These are phyloP conservation scores for Paracyclopina nana DNA, from an alignment of 1,140 invertebrate species.

Conservation along the genomic window DNA sequence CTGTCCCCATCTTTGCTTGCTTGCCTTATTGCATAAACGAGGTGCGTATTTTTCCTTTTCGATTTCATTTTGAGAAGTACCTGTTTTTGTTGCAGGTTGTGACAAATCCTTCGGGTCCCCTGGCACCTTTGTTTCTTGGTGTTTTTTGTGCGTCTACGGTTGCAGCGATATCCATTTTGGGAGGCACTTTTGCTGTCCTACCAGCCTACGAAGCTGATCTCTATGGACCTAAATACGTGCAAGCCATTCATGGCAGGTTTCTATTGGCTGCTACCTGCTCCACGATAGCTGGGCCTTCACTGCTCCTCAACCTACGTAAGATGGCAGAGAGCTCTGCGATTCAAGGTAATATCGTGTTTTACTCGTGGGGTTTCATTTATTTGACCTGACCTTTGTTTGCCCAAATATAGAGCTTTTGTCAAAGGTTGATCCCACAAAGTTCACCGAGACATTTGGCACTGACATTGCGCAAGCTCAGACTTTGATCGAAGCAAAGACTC, in stretches of 20 bases:
- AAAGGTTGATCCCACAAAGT: constrained; percentile 13
- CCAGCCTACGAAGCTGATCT: constrained; percentile 16
- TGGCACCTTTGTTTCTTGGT: constrained; percentile 11
- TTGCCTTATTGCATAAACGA: constrained; percentile 12
- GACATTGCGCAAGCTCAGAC: constrained; percentile 9
- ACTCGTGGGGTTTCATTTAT: background rate
- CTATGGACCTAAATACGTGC: constrained; percentile 15
- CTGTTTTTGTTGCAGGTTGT: no score
- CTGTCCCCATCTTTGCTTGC: constrained; percentile 13
- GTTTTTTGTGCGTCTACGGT: constrained; percentile 14
- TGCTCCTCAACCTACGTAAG: constrained; percentile 13
- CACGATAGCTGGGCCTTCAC: constrained; percentile 9
- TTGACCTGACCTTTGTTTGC: background rate
- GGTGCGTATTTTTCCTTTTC: no score
- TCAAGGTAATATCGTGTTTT: constrained; percentile 7
- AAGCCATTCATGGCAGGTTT: constrained; percentile 16
- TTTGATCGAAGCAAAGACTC: constrained; percentile 14
- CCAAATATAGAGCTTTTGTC: constrained; percentile 10
- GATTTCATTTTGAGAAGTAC: no score
- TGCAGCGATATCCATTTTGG: constrained; percentile 15
- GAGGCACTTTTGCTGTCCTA: constrained; percentile 13
- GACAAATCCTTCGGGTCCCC: constrained; percentile 8
- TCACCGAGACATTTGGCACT: constrained; percentile 7
- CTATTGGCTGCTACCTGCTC: constrained; percentile 10
- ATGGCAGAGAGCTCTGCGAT: constrained; percentile 14